Conservation (phyloP, 2,113 vertebrate genomes). For the Pangasianodon hypophthalmus region DNA sequence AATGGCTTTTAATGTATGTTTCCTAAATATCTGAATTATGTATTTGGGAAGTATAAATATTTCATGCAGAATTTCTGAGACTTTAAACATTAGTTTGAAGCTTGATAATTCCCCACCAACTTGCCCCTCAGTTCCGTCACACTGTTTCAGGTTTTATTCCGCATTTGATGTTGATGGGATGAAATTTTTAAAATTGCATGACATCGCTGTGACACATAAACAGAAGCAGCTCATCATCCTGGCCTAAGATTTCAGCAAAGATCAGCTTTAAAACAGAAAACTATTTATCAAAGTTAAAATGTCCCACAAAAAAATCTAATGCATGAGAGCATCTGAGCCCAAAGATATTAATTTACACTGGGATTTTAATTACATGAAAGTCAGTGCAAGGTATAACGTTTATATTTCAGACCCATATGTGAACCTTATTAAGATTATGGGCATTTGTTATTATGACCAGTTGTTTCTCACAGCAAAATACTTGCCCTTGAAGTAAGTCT, state of each 20-base stretch:
- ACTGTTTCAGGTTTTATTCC: constrained; percentile 71
- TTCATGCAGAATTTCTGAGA: constrained; percentile 72
- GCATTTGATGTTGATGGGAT: constrained; percentile 75
- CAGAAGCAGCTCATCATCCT: constrained; percentile 64
- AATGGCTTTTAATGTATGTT: constrained; percentile 80
- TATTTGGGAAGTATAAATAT: constrained; percentile 66
- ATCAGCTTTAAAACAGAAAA: neutral
- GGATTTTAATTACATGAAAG: neutral
- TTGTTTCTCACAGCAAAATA: neutral
- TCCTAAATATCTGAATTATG: constrained; percentile 80
- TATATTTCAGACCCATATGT: neutral
- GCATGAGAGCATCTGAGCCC: neutral
- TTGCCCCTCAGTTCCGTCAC: constrained; percentile 9
- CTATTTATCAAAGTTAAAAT: neutral
- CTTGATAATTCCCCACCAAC: constrained; percentile 55
- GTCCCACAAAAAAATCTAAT: neutral
- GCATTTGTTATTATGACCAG: neutral
- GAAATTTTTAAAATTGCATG: constrained; percentile 71
- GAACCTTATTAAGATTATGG: neutral
- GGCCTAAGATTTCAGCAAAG: constrained; percentile 4
- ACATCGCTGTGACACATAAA: constrained; percentile 61
- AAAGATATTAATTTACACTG: neutral
- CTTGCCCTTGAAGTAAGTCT: neutral
- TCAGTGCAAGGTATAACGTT: neutral
- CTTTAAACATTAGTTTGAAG: constrained; percentile 67